A percentile compares a stretch with the other conserved stretches of the same genome.
Conservation (phyloP, 2,888 invertebrate genomes). For the Agrenia bidenticulata region DNA sequence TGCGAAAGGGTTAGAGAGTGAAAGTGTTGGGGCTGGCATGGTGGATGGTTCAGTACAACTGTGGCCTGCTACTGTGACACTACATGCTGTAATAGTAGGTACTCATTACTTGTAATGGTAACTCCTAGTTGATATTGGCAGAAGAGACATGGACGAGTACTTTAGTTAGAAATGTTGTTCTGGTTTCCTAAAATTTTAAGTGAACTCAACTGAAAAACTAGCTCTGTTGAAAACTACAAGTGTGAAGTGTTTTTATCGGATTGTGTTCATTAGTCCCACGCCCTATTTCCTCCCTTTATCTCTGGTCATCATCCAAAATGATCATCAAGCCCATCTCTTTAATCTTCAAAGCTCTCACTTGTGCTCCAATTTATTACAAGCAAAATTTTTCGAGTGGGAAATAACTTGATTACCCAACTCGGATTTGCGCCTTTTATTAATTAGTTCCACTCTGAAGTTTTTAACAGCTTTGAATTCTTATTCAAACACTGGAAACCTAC, state of each 20-base stretch:
- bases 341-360: conserved; percentile 4
- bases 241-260: conserved; percentile 15
- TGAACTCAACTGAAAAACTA: conserved; percentile 2
- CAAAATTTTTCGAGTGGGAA: neutral
- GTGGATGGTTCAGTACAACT: too few relatives aligned
- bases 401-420: neutral
- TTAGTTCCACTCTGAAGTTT: too few relatives aligned
- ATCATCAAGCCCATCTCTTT: conserved; percentile 7
- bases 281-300: conserved; percentile 1
- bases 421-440: neutral
- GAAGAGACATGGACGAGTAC: too few relatives aligned
- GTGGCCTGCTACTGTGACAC: too few relatives aligned
- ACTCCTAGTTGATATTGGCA: too few relatives aligned
- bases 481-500: too few relatives aligned
- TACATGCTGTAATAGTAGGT: too few relatives aligned
- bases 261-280: conserved; percentile 10
- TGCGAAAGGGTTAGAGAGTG: too few relatives aligned
- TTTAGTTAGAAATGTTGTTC: too few relatives aligned
- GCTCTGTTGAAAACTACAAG: neutral
- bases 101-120: too few relatives aligned
- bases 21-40: too few relatives aligned
- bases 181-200: conserved; percentile 5
- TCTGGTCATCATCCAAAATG: neutral
- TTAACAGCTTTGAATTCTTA: too few relatives aligned
- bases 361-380: conserved; percentile 4